Conservation (phyloP, 2,113 vertebrate species). For the Otocyon megalotis region DNA sequence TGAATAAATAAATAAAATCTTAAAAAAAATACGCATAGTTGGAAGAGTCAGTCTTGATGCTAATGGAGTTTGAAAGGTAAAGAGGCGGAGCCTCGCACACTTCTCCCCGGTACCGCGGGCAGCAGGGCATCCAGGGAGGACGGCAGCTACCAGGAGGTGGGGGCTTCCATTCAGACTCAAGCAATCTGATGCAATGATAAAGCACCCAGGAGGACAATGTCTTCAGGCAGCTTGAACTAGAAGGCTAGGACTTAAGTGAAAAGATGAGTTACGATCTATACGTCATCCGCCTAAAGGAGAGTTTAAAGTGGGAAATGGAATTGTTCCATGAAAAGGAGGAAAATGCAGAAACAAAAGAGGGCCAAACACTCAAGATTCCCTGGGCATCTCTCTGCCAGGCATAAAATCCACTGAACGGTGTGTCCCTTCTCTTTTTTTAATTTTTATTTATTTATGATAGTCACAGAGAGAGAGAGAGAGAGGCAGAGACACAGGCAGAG, state of each 20-base stretch:
- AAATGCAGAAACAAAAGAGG: not conserved
- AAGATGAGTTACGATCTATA: not conserved
- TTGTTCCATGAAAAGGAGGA: not conserved
- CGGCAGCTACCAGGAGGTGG: not conserved
- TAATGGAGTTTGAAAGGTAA: not conserved
- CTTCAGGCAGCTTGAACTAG: not conserved
- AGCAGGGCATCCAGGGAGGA: not conserved
- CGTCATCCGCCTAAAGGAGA: not conserved
- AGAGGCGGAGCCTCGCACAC: not conserved
- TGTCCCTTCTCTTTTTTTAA: not conserved
- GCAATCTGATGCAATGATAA: not conserved
- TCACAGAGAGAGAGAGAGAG: no score
- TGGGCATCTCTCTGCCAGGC: not conserved
- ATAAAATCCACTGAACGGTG: not conserved
- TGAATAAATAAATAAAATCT: no score
- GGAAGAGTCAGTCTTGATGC: not conserved
- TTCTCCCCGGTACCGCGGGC: not conserved
- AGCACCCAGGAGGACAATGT: not conserved
- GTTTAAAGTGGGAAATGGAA: not conserved
- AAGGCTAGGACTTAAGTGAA: not conserved
- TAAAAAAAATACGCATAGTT: not conserved
- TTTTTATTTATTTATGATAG: no score
- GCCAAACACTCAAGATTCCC: not conserved
- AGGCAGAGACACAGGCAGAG: no score
- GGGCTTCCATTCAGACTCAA: not conserved